Evolutionary conservation across 2,797 vertebrate genomes (phyloP), one percentile per base, ranked within the genome.

Genomic region (Lutra lutra): DNA sequence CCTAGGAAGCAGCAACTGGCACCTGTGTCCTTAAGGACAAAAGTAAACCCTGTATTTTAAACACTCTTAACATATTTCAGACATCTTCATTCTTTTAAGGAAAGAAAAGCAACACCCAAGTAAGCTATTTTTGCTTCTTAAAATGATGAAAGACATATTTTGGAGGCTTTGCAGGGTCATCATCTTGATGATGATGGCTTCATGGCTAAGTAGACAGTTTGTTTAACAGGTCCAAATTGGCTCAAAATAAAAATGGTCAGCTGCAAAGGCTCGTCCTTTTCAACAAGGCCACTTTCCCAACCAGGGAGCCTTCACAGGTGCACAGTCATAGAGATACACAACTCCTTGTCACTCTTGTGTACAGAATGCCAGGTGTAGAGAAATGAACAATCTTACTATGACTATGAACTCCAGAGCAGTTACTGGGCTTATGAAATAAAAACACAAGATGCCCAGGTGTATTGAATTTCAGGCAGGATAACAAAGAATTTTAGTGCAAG

Each of bases 381-480:
- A 84, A 91, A 64, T 73, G 27, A 83, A 18, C 18, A 14, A 17
- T 35, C 56, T 56, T 58, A 14, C 58, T 43, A 25, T 48, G 38
- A 83, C 32, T 66, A 66, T 56, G 10, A 89, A 77, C 7, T 60
- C 18, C 60, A 43, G 2, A 48, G 40, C 54, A 3, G 3, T 35
- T 88, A 29, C 4, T 29, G 43, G 83, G 17, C 73, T 84, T 38
- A 92, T 10, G 17, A 89, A 40, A 89, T n/a, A 96, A 93, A 91
- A 95, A 68, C 27, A 48, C 18, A 90, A 51, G 15, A 48, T 72
- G 35, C 15, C 40, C 27, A 78, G 46, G 80, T 80, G 60, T 35
- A 86, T 32, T 78, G 43, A 83, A 93, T 89, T 64, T 32, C 56
- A 93, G n/a, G 88, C 35, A 85, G n/a, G 82, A 87, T 58, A 84